Percentiles rank a stretch among this genome's conserved stretches.
These are phyloP conservation scores for Lanistes nyassanus DNA, from an alignment of 1,140 invertebrate species.

Conservation along the genomic window DNA sequence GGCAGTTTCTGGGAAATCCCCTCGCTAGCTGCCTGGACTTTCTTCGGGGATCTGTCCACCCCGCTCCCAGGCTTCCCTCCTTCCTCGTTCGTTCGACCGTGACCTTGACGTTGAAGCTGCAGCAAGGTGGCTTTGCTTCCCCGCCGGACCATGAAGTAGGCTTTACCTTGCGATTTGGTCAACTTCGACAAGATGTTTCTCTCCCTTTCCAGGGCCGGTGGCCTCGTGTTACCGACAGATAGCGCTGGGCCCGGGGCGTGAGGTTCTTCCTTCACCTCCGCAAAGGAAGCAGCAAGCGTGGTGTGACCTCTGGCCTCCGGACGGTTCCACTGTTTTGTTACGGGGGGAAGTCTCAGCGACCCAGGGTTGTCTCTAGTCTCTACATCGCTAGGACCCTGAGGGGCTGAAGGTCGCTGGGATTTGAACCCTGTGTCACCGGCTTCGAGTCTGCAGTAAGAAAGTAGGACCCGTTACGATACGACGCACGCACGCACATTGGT, in stretches of 20 bases:
- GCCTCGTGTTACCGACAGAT: background rate
- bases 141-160: constrained; percentile 15
- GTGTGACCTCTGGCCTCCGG: no score
- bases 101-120: background rate
- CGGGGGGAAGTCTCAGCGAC: background rate
- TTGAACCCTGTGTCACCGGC: no score
- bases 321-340: background rate
- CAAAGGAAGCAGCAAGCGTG: background rate
- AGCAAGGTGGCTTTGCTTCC: constrained; percentile 23
- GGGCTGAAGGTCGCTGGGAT: background rate
- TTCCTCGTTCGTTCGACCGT: no score
- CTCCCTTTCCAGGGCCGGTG: background rate
- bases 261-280: background rate
- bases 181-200: constrained; percentile 19
- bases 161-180: constrained; percentile 16
- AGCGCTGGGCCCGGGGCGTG: background rate
- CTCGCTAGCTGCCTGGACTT: background rate
- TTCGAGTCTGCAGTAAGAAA: no score
- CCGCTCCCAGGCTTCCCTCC: background rate
- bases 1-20: no score
- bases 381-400: no score
- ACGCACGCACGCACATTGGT: no score
- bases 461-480: no score
- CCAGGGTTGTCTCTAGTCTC: background rate
- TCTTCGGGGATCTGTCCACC: background rate